phyloP scores from a whole-genome alignment of 2,113 vertebrate genomes.

The Parotia lawesii region DNA sequence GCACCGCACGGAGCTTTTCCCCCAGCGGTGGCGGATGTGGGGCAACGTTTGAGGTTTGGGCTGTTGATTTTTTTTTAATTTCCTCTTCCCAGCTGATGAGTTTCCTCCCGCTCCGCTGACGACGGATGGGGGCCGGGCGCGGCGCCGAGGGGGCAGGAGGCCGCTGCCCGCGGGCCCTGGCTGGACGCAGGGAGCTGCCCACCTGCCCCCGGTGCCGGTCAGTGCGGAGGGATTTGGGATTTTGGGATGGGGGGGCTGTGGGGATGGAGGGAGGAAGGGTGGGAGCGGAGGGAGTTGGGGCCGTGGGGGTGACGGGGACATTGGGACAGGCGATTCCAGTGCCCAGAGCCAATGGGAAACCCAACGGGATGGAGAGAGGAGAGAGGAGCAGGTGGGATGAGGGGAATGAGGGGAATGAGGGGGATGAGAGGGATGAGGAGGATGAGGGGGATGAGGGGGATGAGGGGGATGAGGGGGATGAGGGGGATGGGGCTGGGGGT shows the following conservation, averaged over 20 bases:
- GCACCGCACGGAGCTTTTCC: background rate
- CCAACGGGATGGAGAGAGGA: background rate
- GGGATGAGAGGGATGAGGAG: background rate
- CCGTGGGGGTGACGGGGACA: background rate
- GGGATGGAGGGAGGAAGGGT: background rate
- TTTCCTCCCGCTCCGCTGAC: slow-evolving; percentile 35
- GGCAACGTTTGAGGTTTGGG: background rate
- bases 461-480: background rate
- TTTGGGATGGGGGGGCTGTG: background rate
- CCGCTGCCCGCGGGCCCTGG: background rate
- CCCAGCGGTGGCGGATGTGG: slow-evolving; percentile 30
- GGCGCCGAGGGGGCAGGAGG: background rate
- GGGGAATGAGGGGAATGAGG: background rate
- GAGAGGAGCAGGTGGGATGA: background rate
- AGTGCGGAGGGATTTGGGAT: background rate
- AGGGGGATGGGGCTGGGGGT: background rate
- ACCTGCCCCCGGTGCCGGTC: background rate
- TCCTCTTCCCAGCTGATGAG: slow-evolving; percentile 32
- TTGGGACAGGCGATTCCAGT: rapidly evolving
- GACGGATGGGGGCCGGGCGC: background rate
- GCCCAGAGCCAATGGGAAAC: background rate
- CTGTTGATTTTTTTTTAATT: background rate
- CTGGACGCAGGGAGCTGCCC: background rate
- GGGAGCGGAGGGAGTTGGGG: background rate
- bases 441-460: background rate